Percentiles rank a stretch among this genome's conserved stretches.
Conservation (phyloP, 2,113 vertebrate genomes). For the Piprites chloris region DNA sequence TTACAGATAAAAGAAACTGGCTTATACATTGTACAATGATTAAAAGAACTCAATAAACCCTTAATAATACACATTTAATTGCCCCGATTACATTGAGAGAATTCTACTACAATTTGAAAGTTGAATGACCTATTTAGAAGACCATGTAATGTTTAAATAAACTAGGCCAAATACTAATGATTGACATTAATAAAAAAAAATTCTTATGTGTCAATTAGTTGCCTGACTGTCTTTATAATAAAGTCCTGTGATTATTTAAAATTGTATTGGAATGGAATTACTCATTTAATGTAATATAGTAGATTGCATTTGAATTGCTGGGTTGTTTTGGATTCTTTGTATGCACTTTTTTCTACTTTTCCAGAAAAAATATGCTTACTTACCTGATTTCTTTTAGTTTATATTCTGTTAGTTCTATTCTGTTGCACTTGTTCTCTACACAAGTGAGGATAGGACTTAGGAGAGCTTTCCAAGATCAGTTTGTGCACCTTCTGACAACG, state of each 20-base stretch:
- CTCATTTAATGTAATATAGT: neutral
- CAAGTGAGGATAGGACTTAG: neutral
- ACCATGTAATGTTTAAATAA: neutral
- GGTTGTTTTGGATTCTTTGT: neutral
- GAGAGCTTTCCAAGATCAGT: neutral
- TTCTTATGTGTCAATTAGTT: neutral
- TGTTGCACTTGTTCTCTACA: neutral
- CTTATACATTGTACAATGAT: slow-evolving; percentile 12
- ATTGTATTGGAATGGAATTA: neutral
- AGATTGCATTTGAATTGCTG: neutral
- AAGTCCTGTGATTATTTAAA: neutral
- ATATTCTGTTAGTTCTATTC: neutral
- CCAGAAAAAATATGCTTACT: neutral
- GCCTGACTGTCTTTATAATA: neutral
- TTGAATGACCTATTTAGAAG: neutral
- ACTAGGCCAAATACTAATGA: neutral
- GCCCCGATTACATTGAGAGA: neutral
- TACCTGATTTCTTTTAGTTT: neutral
- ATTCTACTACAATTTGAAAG: neutral
- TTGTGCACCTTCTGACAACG: neutral
- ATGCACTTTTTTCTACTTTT: neutral
- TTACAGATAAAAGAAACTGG: slow-evolving; percentile 40
- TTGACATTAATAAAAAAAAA: neutral
- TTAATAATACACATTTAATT: slow-evolving; percentile 53
- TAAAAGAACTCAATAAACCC: slow-evolving; percentile 23